Conservation (phyloP, 1,140 invertebrate genomes). For the Drosophila simulans region DNA sequence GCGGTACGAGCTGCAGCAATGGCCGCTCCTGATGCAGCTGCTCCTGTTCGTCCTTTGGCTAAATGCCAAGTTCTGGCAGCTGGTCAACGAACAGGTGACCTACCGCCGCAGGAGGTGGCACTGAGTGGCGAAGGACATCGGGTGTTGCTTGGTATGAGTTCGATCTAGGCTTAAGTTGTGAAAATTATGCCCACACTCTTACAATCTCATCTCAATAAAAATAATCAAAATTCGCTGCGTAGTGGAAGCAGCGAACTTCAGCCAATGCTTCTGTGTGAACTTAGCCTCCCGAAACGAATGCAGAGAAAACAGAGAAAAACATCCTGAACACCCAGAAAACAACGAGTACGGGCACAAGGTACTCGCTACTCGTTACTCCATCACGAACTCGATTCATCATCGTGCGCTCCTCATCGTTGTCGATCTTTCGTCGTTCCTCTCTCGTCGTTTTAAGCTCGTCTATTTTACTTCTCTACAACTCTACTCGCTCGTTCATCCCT, state of each 20-base stretch:
- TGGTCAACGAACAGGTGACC: constrained; percentile 65
- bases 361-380: constrained; percentile 34
- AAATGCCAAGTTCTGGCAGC: constrained; percentile 76
- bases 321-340: constrained; percentile 21
- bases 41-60: constrained; percentile 73
- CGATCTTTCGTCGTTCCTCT: constrained; percentile 47
- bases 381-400: constrained; percentile 52
- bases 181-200: constrained; percentile 61
- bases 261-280: constrained; percentile 36
- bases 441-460: constrained; percentile 50
- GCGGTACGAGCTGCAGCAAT: constrained; percentile 69
- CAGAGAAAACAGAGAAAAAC: constrained; percentile 35
- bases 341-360: constrained; percentile 20
- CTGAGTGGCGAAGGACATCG: constrained; percentile 30
- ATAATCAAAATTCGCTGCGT: constrained; percentile 67
- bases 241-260: constrained; percentile 52
- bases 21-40: constrained; percentile 76
- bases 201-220: constrained; percentile 67
- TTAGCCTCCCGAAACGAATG: constrained; percentile 14
- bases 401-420: constrained; percentile 47
- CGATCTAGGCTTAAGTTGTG: constrained; percentile 70
- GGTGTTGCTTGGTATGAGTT: constrained; percentile 52
- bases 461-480: constrained; percentile 32
- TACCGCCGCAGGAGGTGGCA: constrained; percentile 60
- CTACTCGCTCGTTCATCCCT: constrained; percentile 57